Percentiles rank a stretch among this genome's conserved stretches.
These are phyloP conservation scores for Ceratina japonica DNA, from an alignment of 1,140 invertebrate species.

Conservation along the genomic window DNA sequence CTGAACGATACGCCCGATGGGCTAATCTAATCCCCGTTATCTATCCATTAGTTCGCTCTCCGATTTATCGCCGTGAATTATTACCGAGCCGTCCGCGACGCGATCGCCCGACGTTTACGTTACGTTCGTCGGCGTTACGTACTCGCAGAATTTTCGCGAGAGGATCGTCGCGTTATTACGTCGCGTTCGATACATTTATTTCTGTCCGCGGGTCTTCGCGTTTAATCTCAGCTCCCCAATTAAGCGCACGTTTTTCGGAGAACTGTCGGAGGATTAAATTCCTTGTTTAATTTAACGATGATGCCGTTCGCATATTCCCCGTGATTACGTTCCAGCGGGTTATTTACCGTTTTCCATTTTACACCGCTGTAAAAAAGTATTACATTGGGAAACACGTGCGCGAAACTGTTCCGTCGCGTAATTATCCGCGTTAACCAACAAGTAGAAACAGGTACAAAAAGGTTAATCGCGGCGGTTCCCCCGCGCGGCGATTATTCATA, in stretches of 20 bases:
- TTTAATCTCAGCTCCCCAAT: no score
- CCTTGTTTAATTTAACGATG: not conserved
- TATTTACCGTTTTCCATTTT: slow-evolving; percentile 19
- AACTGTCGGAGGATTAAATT: not conserved
- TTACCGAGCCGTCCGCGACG: no score
- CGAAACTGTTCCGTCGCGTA: not conserved
- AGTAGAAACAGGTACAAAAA: not conserved
- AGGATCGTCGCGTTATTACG: no score
- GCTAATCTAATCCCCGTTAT: slow-evolving; percentile 7
- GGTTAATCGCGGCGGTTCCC: not conserved
- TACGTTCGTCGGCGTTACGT: no score
- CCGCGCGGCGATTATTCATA: slow-evolving; percentile 9
- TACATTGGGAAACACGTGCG: slow-evolving; percentile 4
- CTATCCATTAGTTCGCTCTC: slow-evolving; percentile 1
- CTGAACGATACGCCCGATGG: not conserved
- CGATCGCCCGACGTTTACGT: not conserved
- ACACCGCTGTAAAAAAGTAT: not conserved
- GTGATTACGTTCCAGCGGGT: not conserved
- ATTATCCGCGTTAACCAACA: slow-evolving; percentile 28
- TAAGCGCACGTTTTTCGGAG: no score
- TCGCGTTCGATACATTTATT: no score
- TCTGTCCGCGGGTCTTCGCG: no score
- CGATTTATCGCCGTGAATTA: no score
- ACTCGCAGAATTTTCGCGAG: no score
- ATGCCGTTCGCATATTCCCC: not conserved